Base-by-base conservation (phyloP, 2,113 vertebrate genomes). In the Tetrao urogallus region DNA sequence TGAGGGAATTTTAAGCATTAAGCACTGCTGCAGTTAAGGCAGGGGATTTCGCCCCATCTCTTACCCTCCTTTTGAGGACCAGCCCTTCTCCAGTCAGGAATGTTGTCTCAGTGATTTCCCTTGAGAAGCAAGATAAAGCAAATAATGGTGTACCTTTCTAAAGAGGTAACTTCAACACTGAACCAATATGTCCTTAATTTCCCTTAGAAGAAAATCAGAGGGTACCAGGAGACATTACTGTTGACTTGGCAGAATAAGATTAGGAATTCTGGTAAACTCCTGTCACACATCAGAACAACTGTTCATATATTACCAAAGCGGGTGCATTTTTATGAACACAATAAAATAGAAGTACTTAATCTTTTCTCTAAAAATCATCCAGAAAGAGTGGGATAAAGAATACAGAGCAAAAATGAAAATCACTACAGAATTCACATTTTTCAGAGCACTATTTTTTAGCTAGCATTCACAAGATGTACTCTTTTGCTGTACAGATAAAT, bases 1-100 rank as follows among this genome's bases (percentile, higher is more conserved):
- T 86, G 42, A 76, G 19, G n/a, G 30, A 61, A 58, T 87, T 92
- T 64, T 58, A 82, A 50, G 18, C 32, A 47, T 78, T 76, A 72
- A 66, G 24, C 65, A 47, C 58, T 70, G 61, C 34, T 38, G 54
- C 60, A 73, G 22, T 67, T 50, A 69, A 48, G 30, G 67, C 64
- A 67, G 22, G 60, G n/a, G 25, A 85, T 82, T 60, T 82, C 42
- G 54, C 47, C 28, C 60, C 63, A 73, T 84, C 58, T 82, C 91
- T 93, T 89, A 94, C 78, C 40, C 43, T 93, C 47, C 77, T 94
- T 88, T 88, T 89, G 90, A 21, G 84, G 77, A 92, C 48, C 45
- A 85, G 58, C 60, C 81, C 63, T 92, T 88, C 86, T 71, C 54
- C 79, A 79, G 63, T 40, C n/a, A 92, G 78, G 34, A 85, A 54